Conservation (phyloP, 2,888 invertebrate species). For the Tillus elongatus region DNA sequence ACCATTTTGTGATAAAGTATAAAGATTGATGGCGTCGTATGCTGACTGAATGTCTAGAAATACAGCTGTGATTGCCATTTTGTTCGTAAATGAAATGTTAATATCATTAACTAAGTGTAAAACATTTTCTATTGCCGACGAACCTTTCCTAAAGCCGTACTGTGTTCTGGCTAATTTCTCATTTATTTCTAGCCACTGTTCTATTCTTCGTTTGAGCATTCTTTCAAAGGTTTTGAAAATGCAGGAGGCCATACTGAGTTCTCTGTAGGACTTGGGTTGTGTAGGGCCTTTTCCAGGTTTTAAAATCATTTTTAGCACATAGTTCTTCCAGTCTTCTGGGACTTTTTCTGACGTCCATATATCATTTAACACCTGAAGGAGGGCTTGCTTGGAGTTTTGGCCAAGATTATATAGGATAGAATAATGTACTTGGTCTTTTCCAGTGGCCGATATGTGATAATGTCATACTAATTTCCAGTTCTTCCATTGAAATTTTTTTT, state of each 20-base stretch:
- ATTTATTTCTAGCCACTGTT: background rate
- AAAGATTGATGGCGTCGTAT: background rate
- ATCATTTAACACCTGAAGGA: too few relatives aligned
- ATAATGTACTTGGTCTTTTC: too few relatives aligned
- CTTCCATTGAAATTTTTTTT: too few relatives aligned
- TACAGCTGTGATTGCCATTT: background rate
- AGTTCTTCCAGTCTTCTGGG: too few relatives aligned
- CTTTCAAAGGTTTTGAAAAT: background rate
- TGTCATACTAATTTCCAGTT: too few relatives aligned
- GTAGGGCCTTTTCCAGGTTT: background rate
- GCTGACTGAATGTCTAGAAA: background rate
- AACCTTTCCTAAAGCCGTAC: background rate
- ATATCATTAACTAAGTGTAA: background rate
- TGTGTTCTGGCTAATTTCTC: background rate
- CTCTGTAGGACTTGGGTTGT: background rate
- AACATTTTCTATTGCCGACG: background rate
- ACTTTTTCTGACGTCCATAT: too few relatives aligned
- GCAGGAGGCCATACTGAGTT: background rate
- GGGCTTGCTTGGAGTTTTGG: too few relatives aligned
- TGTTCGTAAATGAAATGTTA: background rate
- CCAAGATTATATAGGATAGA: too few relatives aligned
- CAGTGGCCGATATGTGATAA: too few relatives aligned
- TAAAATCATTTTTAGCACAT: background rate
- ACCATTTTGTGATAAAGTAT: too few relatives aligned
- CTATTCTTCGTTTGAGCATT: background rate